phyloP scores from a whole-genome alignment of 2,113 vertebrate species.

The Antechinus stuartii region DNA sequence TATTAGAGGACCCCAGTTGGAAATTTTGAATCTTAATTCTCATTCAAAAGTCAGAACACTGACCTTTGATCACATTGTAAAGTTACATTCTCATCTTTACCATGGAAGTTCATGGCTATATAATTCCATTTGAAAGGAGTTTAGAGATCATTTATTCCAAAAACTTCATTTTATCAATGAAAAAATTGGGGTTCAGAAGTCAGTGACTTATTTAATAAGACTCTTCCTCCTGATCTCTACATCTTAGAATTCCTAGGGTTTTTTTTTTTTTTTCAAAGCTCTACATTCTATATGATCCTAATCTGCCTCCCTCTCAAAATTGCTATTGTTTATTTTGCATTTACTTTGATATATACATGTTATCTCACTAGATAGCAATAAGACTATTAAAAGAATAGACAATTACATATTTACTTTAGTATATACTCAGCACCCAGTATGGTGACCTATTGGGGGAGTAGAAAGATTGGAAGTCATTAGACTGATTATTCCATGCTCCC shows the following conservation, averaged over 20 bases:
- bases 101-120: not conserved
- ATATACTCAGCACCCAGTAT: not conserved
- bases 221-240: not conserved
- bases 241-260: not conserved
- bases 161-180: not conserved
- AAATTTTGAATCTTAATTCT: not conserved
- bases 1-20: not conserved
- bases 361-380: not conserved
- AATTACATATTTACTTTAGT: not conserved
- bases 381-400: not conserved
- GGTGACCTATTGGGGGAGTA: not conserved
- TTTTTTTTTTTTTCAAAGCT: not conserved
- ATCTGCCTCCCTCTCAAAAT: not conserved
- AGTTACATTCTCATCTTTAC: not conserved
- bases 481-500: not conserved
- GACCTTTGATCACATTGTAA: not conserved
- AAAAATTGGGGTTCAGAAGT: not conserved
- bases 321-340: not conserved
- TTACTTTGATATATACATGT: not conserved
- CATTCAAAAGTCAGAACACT: not conserved
- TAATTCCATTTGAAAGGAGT: not conserved
- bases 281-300: not conserved
- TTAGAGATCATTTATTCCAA: not conserved
- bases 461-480: not conserved
- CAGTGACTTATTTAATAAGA: not conserved